Percentiles rank a stretch among this genome's conserved stretches.
Evolutionary conservation across 2,888 invertebrate species (phyloP).

Genomic region (Silvanus unidentatus): DNA sequence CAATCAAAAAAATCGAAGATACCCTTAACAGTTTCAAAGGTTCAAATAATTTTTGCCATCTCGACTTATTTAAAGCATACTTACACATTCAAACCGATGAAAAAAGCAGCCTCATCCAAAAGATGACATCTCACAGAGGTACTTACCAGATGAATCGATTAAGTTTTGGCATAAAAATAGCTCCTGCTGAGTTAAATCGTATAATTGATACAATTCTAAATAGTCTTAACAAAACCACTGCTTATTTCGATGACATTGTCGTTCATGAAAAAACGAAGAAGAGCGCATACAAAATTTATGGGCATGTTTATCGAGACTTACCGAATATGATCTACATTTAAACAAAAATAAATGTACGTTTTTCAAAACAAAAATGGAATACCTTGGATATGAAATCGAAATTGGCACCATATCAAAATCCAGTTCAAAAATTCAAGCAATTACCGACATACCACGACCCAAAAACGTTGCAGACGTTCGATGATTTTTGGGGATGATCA

Average conservation of each 20-base stretch:
- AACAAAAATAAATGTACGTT: constrained; percentile 13
- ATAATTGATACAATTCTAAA: constrained; percentile 19
- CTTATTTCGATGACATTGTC: constrained; percentile 21
- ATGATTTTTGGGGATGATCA: constrained; percentile 23
- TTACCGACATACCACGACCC: constrained; percentile 20
- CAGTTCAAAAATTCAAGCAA: constrained; percentile 17
- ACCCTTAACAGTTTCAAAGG: too few relatives aligned
- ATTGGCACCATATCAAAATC: not conserved
- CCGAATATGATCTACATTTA: constrained; percentile 5
- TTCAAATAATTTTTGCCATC: constrained; percentile 24
- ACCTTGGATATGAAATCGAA: constrained; percentile 10
- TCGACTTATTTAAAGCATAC: constrained; percentile 30
- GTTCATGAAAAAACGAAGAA: constrained; percentile 14
- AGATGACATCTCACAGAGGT: constrained; percentile 25
- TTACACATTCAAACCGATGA: constrained; percentile 22
- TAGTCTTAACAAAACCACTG: constrained; percentile 12
- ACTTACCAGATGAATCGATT: constrained; percentile 22
- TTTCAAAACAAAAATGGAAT: constrained; percentile 10
- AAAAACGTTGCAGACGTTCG: constrained; percentile 17
- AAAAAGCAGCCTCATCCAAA: constrained; percentile 19
- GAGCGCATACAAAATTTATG: constrained; percentile 7
- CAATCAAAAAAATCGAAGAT: too few relatives aligned
- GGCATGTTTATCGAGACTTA: not conserved
- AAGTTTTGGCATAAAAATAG: constrained; percentile 24
- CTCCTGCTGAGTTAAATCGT: constrained; percentile 23